A percentile compares a stretch with the other conserved stretches of the same genome.
Conservation (phyloP, 2,888 invertebrate species). For the Limenitis camilla region DNA sequence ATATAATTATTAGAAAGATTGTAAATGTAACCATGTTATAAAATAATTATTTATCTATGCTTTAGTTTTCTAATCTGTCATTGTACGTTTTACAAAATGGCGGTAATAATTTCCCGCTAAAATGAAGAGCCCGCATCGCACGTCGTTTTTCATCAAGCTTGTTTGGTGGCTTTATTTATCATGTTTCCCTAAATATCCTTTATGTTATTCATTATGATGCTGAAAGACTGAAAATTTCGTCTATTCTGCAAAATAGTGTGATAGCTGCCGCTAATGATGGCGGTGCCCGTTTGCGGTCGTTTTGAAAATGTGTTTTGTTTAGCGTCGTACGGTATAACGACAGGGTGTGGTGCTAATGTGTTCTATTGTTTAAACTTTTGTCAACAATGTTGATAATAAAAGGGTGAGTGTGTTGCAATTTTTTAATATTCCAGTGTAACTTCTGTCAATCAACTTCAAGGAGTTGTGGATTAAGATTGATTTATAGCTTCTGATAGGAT, state of each 20-base stretch:
- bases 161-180: conserved; percentile 62
- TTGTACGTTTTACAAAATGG: conserved; percentile 37
- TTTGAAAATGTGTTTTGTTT: conserved; percentile 62
- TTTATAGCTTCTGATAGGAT: too few relatives aligned
- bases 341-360: conserved; percentile 12
- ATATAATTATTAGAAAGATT: too few relatives aligned
- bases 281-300: conserved; percentile 54
- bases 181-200: conserved; percentile 62
- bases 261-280: conserved; percentile 68
- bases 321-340: conserved; percentile 3
- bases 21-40: background rate
- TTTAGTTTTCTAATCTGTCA: conserved; percentile 16
- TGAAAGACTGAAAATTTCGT: conserved; percentile 71
- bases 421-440: background rate
- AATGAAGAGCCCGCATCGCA: conserved; percentile 56
- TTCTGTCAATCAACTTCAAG: too few relatives aligned
- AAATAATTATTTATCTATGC: background rate
- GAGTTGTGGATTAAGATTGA: too few relatives aligned
- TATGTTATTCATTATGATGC: conserved; percentile 62
- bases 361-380: conserved; percentile 9
- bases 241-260: conserved; percentile 72
- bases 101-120: conserved; percentile 55
- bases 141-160: conserved; percentile 62
- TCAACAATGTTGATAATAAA: background rate
- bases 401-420: background rate